Base-by-base conservation (phyloP, 1,140 invertebrate species). In the Megathymus violae region DNA sequence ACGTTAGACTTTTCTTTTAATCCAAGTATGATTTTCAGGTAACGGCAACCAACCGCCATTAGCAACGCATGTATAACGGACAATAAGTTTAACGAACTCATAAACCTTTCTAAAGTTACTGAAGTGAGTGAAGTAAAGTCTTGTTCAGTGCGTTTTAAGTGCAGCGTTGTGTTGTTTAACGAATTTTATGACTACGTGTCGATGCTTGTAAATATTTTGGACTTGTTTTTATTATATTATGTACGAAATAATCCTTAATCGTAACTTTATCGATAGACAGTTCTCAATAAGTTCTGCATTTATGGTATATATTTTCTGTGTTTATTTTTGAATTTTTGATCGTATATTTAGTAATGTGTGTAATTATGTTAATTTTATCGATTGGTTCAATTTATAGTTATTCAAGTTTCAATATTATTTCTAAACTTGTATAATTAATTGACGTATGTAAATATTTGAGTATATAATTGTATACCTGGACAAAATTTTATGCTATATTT, bases 41-140 rank as follows among this genome's bases (percentile, higher is more conserved):
- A 87, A 84, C 58, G 74, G 80, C 13, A 71, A 75, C 10, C 83
- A 82, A 60, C 74, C 80, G 17, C 78, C 87, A 0, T 70, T 89
- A 66, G 87, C 87, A 11, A 89, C 87, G 22, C 87, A 89, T 40
- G 87, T 88, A 65, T 87, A 80, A 81, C 69, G 52, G 50, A 61
- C n/a, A 16, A 11, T 43, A 0, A 34, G 38, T 11, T 52, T 19
- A 52, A 52, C 11, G 22, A 10, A 34, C 41, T 46, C 19, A 27
- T 44, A 31, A 51, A 44, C n/a, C 34, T 5, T 46, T 31, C 15
- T 11, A 25, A 41, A 56, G 19, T 25, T 36, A 36, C 10, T 36
- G 3, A 34, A 34, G 34, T 38, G n/a, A 44, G 27, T 50, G 47
- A 19, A 44, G 40, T 44, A 25, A 2, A 34, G 52, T 56, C 40